These are phyloP conservation scores for Hydrophis major DNA, from an alignment of 2,797 vertebrate species.

Conservation along the genomic window DNA sequence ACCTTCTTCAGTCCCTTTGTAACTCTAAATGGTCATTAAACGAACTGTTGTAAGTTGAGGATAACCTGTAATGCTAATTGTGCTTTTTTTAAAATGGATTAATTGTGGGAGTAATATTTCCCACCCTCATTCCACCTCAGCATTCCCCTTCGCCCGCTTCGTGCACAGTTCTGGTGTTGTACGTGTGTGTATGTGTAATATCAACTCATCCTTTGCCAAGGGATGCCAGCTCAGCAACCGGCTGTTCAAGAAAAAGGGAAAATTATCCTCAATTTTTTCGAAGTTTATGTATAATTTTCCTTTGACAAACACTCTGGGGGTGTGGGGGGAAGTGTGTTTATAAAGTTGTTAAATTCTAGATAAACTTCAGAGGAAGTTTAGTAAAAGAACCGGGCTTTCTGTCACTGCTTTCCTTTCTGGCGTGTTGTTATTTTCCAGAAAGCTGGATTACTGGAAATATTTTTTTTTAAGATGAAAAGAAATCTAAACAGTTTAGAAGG, in stretches of 20 bases:
- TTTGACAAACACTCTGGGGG: constrained; percentile 48
- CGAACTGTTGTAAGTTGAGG: too few relatives aligned
- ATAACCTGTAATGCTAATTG: background rate
- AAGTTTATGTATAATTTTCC: constrained; percentile 23
- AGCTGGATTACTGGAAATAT: constrained; percentile 66
- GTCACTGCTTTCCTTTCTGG: background rate
- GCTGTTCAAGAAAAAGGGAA: background rate
- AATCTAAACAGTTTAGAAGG: constrained; percentile 58
- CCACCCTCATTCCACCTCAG: background rate
- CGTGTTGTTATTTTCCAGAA: constrained; percentile 65
- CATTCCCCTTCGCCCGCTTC: background rate
- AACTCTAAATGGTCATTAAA: too few relatives aligned
- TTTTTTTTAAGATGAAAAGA: constrained; percentile 54
- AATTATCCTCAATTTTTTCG: background rate
- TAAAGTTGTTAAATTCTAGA: constrained; percentile 58
- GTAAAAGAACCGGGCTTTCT: background rate
- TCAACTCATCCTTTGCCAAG: background rate
- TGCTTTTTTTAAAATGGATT: background rate
- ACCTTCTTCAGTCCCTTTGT: too few relatives aligned
- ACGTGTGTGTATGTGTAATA: background rate
- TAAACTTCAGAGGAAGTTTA: constrained; percentile 51
- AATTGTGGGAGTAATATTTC: background rate
- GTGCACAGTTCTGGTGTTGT: background rate
- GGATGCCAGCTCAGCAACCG: too few relatives aligned
- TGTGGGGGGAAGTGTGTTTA: constrained; percentile 54